Evolutionary conservation across 2,113 vertebrate species (phyloP).

Genomic region (Colossoma macropomum): DNA sequence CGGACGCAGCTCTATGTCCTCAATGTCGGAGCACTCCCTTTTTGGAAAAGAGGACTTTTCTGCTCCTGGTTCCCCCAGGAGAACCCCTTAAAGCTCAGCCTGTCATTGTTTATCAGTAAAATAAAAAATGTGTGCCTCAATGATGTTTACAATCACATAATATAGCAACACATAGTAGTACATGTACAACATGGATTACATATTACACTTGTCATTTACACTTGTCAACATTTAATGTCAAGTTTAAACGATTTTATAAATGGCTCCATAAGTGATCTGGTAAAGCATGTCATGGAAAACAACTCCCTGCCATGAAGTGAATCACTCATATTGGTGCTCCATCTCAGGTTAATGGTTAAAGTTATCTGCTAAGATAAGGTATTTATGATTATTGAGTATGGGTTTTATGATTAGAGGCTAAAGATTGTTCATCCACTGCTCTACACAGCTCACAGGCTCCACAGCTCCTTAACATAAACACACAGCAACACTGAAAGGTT

Average conservation of each 20-base stretch:
- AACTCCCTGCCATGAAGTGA: background rate
- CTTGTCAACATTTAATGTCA: background rate
- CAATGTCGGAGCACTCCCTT: too few species aligned
- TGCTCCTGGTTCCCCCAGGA: too few species aligned
- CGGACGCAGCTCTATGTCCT: too few species aligned
- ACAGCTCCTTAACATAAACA: constrained; percentile 30
- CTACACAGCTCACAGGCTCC: background rate
- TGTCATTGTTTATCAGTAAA: too few species aligned
- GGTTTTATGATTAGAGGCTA: constrained; percentile 37
- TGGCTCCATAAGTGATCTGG: background rate
- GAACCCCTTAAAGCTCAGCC: too few species aligned
- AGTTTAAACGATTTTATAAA: background rate
- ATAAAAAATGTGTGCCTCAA: too few species aligned
- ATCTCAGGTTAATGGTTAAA: constrained; percentile 37
- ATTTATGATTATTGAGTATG: constrained; percentile 42
- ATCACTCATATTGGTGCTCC: background rate
- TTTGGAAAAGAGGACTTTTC: too few species aligned
- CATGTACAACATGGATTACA: too few species aligned
- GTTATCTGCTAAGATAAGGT: background rate
- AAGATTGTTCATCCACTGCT: constrained; percentile 18
- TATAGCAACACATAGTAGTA: too few species aligned
- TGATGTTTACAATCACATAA: too few species aligned
- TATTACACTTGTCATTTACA: too few species aligned
- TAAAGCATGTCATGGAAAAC: background rate
- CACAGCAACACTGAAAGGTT: constrained; percentile 7